phyloP scores from a whole-genome alignment of 2,888 invertebrate genomes.

The Tribolium freemani region DNA sequence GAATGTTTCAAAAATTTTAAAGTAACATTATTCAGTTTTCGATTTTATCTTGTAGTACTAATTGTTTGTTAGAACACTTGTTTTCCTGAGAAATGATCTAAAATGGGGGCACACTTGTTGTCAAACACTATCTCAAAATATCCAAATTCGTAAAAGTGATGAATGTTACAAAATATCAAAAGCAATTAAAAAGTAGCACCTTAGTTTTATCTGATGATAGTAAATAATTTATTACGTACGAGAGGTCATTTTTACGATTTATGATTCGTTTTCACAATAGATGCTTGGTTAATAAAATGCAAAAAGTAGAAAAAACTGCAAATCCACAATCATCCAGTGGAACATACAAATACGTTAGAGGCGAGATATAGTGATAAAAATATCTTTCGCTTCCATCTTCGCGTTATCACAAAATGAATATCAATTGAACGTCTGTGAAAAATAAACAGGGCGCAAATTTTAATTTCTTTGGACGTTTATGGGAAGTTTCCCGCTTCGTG shows the following conservation, averaged over 20 bases:
- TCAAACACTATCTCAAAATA: background rate
- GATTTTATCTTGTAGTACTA: background rate
- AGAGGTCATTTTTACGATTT: constrained; percentile 7
- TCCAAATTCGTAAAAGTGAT: background rate
- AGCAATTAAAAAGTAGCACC: background rate
- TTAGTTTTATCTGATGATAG: background rate
- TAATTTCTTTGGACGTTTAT: constrained; percentile 22
- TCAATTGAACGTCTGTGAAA: constrained; percentile 1
- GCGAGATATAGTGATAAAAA: background rate
- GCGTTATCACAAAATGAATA: background rate
- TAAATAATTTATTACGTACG: background rate
- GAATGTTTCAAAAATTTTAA: background rate
- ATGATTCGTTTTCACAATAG: constrained; percentile 3
- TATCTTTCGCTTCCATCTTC: background rate
- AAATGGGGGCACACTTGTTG: background rate
- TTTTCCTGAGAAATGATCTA: background rate
- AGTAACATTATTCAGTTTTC: background rate
- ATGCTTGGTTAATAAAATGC: constrained; percentile 14
- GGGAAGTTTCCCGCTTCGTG: constrained; percentile 18
- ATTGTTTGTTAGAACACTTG: background rate
- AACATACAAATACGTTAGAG: background rate
- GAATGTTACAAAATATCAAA: background rate
- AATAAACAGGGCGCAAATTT: constrained; percentile 2
- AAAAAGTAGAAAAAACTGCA: background rate
- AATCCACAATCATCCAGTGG: background rate